phyloP scores from a whole-genome alignment of 2,888 invertebrate genomes.

The Achlya flavicornis region DNA sequence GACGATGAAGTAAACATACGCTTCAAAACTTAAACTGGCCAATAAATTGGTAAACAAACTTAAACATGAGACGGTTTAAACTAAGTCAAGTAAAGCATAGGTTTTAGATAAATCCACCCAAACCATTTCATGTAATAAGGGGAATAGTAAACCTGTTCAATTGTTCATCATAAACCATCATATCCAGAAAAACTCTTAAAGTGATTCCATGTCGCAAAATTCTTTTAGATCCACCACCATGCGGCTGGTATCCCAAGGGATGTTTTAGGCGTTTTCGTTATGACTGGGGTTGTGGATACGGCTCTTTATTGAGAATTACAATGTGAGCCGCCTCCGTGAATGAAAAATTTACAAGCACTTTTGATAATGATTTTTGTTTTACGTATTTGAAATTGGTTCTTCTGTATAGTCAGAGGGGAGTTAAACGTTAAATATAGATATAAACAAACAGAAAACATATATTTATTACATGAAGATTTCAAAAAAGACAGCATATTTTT shows the following conservation, averaged over 20 bases:
- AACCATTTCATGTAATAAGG: too few relatives aligned
- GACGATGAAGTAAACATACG: too few relatives aligned
- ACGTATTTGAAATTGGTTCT: background rate
- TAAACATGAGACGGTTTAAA: too few relatives aligned
- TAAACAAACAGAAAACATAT: background rate
- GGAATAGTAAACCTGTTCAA: too few relatives aligned
- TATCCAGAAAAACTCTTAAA: background rate
- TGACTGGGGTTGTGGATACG: slow-evolving; percentile 33
- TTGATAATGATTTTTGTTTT: slow-evolving; percentile 42
- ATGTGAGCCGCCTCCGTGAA: slow-evolving; percentile 37
- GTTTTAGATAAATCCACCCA: too few relatives aligned
- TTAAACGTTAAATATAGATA: background rate
- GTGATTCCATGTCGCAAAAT: background rate
- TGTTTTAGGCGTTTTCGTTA: slow-evolving; percentile 50
- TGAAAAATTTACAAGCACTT: slow-evolving; percentile 59
- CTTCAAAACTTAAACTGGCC: too few relatives aligned
- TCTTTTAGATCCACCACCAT: slow-evolving; percentile 1
- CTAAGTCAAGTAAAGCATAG: too few relatives aligned
- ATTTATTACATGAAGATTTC: background rate
- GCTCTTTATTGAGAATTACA: slow-evolving; percentile 43
- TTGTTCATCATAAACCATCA: background rate
- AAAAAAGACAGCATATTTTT: too few relatives aligned
- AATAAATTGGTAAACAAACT: too few relatives aligned
- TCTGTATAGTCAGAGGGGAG: background rate
- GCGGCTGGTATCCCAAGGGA: slow-evolving; percentile 42